These are phyloP conservation scores for Mastomys natalensis DNA, from an alignment of 2,113 vertebrate species.

Conservation along the genomic window DNA sequence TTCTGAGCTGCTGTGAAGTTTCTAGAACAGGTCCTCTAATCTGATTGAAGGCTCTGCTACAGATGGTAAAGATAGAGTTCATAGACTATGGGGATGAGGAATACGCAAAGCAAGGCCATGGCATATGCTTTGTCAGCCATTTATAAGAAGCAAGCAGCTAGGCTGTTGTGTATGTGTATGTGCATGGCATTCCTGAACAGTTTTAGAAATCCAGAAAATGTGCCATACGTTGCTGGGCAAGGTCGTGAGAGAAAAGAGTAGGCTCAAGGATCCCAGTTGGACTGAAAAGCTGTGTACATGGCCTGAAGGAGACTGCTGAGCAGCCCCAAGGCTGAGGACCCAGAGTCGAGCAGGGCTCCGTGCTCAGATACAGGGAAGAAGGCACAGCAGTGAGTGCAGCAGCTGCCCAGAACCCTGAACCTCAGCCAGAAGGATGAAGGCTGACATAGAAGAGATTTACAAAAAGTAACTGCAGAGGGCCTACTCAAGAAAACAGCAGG, in stretches of 20 bases:
- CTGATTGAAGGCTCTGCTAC: not conserved
- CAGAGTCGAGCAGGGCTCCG: not conserved
- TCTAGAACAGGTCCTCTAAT: not conserved
- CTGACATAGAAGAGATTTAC: not conserved
- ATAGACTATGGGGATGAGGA: not conserved
- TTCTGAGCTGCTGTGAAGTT: conserved; percentile 2
- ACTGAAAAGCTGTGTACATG: not conserved
- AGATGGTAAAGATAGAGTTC: not conserved
- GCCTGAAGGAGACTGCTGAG: not conserved
- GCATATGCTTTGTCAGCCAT: not conserved
- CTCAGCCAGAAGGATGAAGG: not conserved
- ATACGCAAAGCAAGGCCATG: not conserved
- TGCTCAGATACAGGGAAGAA: not conserved
- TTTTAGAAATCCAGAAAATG: not conserved
- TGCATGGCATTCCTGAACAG: not conserved
- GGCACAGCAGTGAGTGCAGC: not conserved
- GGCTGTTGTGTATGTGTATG: too few species aligned
- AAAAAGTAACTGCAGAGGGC: not conserved
- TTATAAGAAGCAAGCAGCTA: not conserved
- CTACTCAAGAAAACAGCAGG: not conserved
- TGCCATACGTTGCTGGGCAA: not conserved
- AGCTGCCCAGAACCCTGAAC: not conserved
- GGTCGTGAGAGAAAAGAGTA: not conserved
- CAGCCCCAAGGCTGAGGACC: not conserved
- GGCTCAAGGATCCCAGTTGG: not conserved